These are phyloP conservation scores for Chrysochloris asiatica DNA, from an alignment of 2,113 vertebrate genomes.

Conservation along the genomic window DNA sequence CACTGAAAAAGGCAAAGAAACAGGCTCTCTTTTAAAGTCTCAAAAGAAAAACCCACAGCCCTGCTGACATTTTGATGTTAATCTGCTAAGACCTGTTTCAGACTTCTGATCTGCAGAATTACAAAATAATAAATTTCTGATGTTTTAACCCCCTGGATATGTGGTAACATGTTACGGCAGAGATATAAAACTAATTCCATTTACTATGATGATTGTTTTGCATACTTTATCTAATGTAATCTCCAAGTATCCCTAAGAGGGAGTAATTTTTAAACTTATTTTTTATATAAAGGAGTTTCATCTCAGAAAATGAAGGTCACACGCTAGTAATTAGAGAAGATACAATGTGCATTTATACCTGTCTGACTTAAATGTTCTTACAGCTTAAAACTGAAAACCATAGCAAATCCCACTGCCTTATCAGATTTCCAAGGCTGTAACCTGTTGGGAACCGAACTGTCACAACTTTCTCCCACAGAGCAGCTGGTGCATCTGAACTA, in stretches of 20 bases:
- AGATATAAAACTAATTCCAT: no score
- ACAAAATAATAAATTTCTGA: background rate
- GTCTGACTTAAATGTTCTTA: background rate
- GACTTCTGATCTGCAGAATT: background rate
- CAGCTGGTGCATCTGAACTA: background rate
- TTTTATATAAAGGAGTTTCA: slow-evolving; percentile 25
- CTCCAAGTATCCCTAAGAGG: background rate
- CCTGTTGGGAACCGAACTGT: background rate
- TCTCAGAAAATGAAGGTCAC: background rate
- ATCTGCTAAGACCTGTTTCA: background rate
- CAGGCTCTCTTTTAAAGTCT: background rate
- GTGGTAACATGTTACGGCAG: background rate
- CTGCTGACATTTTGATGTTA: background rate
- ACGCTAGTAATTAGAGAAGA: background rate
- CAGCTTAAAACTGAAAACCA: background rate
- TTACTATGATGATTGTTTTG: background rate
- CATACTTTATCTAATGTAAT: slow-evolving; percentile 9
- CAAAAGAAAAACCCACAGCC: background rate
- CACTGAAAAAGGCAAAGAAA: background rate
- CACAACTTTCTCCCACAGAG: background rate
- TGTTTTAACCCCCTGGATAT: background rate
- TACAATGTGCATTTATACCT: background rate
- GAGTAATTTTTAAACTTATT: slow-evolving; percentile 18
- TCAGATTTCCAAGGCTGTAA: background rate
- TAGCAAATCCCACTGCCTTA: background rate